Evolutionary conservation across 2,888 invertebrate species (phyloP), one percentile per base, ranked within the genome.

Genomic region (Molanna angustata): DNA sequence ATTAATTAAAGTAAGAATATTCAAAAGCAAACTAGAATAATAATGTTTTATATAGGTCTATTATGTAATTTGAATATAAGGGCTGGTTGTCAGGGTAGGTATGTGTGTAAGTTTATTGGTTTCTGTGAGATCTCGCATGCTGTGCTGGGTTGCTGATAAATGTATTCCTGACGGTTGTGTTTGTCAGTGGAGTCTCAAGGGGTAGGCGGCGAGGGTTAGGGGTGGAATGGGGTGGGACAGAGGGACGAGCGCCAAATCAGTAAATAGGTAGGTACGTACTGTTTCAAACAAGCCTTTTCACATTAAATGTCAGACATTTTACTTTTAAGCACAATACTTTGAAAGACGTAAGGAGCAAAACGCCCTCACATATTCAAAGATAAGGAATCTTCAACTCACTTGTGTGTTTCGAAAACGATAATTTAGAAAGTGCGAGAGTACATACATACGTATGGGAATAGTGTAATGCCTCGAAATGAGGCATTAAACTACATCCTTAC

Each of bases 161-260:
- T 57, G 54, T 57, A 54, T 57, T 57, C 51, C 57, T 47, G 52
- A 54, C 54, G 57, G 54, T 54, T 57, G 57, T 57, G 54, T 57
- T 57, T 57, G 57, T 57, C 57, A 57, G 54, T 47, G 39, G 43
- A 37, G 37, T 41, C 14, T n/a, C 20, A 35, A 18, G 45, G 37
- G 37, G 39, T 20, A 17, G 45, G 35, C 13, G 33, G 9, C n/a
- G 6, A 35, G 44, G 31, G 16, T 14, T 14, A 17, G 17, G 17
- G 18, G 39, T 3, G 39, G 16, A 18, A 35, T 9, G 11, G 74
- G 73, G 53, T 53, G 31, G 35, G 20, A 20, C 16, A 20, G 35
- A 14, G 17, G 27, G 16, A 19, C n/a, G 42, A 3, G 22, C 31
- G 42, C 19, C 43, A 39, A 39, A 39, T 39, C 39, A 39, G 39